Evolutionary conservation across 2,888 invertebrate species (phyloP), one percentile per base, ranked within the genome.

Genomic region (Ommatoiulus sabulosus): DNA sequence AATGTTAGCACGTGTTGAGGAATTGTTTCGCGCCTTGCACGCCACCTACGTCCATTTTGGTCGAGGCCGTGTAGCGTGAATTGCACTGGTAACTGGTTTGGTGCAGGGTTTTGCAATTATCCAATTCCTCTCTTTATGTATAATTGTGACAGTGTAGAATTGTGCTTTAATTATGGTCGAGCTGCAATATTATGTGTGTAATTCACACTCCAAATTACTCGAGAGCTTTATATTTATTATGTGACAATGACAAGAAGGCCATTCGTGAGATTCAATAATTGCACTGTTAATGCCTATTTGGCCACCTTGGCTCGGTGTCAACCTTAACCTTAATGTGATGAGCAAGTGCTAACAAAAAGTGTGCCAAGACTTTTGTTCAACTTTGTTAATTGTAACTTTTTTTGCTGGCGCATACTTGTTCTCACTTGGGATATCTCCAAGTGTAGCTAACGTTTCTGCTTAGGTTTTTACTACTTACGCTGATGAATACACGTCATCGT

Each of bases 271-370:
- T 72, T 72, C 24, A 72, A 72, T 72, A 72, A 72, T 72, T 72
- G 24, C 72, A 72, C 72, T 72, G 72, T 72, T 72, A 72, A 72
- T 72, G n/a, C 72, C 72, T 63, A 72, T 72, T 24, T 72, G 72
- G 72, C 24, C 72, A 72, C 72, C 72, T 72, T 72, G 72, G 72
- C 72, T 72, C 24, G 10, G 24, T 72, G 72, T 72, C 72, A 72
- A 72, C 72, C 72, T 72, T 24, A 72, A 72, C 72, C 72, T 72
- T 72, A 72, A 72, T 72, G 72, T 12, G 72, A 72, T 24, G 72
- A 72, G 72, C 72, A 72, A 72, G 72, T 72, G 72, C 8, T 72
- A 24, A 72, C 35, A 35, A 63, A 72, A 72, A 72, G 72, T 72
- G 72, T 72, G 72, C 72, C 72, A 72, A 72, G 72, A 24, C 72